Percentiles rank a stretch among this genome's conserved stretches.
Conservation (phyloP, 2,797 vertebrate genomes). For the Acomys russatus region DNA sequence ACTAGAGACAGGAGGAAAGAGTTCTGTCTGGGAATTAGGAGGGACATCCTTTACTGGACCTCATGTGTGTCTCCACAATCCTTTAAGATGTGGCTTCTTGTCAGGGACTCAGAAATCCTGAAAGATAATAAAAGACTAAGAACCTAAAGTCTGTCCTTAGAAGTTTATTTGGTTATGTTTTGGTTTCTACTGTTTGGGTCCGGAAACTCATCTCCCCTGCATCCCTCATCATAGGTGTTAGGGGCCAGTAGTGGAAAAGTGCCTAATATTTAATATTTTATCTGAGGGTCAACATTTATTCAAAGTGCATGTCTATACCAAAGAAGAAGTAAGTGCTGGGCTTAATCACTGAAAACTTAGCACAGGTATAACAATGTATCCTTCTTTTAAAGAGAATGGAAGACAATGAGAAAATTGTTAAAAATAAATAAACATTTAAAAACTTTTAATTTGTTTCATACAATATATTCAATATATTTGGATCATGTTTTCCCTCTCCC, state of each 20-base stretch:
- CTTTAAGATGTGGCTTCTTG: conserved; percentile 2
- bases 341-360: conserved; percentile 9
- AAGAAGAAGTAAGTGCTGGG: background rate
- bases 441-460: background rate
- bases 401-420: background rate
- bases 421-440: background rate
- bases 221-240: background rate
- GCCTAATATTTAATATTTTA: background rate
- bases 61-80: background rate
- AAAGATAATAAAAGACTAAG: background rate
- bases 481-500: background rate
- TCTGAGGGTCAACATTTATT: conserved; percentile 24
- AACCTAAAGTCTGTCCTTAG: conserved; percentile 6
- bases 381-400: background rate
- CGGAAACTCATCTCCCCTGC: background rate
- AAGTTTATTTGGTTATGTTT: background rate
- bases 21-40: background rate
- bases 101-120: background rate
- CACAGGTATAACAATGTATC: background rate
- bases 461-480: too few species aligned
- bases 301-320: background rate
- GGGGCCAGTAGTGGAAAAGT: background rate
- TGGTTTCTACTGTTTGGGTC: background rate
- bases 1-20: conserved; percentile 56
- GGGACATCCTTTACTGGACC: background rate